Evolutionary conservation across 2,113 vertebrate genomes (phyloP).

Genomic region (Triplophysa dalaica): DNA sequence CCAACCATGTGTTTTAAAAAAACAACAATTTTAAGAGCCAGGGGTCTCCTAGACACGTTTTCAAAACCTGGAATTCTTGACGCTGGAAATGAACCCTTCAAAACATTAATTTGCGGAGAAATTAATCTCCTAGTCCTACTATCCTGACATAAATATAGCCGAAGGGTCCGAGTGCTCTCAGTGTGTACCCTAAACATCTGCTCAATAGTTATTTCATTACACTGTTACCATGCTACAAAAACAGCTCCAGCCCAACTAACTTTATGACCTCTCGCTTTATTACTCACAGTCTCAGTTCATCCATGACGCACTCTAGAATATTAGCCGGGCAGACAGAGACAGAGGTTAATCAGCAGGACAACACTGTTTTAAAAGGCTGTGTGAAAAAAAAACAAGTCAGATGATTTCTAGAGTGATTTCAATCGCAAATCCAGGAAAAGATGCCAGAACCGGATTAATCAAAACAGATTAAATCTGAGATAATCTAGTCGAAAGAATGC

Average conservation of each 20-base stretch:
- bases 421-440: conserved; percentile 23
- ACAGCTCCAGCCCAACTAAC: not conserved
- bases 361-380: not conserved
- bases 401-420: conserved; percentile 15
- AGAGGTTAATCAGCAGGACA: conserved; percentile 13
- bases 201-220: conserved; percentile 22
- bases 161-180: not conserved
- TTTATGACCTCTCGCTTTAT: conserved; percentile 24
- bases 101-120: conserved; percentile 5
- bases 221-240: conserved; percentile 4
- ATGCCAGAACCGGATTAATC: conserved; percentile 42
- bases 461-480: conserved; percentile 34
- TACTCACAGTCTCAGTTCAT: not conserved
- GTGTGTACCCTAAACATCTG: conserved; percentile 30
- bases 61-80: not conserved
- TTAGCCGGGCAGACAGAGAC: conserved; percentile 6
- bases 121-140: conserved; percentile 23
- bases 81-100: not conserved
- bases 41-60: not conserved
- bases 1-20: too few relatives aligned
- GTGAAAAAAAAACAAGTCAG: conserved; percentile 14
- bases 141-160: conserved; percentile 11
- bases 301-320: conserved; percentile 13
- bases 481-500: conserved; percentile 37
- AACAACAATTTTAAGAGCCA: too few relatives aligned